These are phyloP conservation scores for Rhopalosiphum nymphaeae DNA, from an alignment of 2,888 invertebrate species.

Conservation along the genomic window DNA sequence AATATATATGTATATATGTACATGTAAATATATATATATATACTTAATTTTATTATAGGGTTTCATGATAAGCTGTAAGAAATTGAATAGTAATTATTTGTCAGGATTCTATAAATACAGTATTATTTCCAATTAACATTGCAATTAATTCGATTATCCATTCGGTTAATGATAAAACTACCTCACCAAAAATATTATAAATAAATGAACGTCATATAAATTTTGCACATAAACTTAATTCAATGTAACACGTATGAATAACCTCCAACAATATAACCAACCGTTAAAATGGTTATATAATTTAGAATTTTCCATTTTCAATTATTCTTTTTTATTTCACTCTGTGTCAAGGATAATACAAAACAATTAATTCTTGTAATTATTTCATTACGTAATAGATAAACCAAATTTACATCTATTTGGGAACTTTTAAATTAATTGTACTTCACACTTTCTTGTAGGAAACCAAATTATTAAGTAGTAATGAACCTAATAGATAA, in stretches of 20 bases:
- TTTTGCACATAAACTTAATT: not conserved
- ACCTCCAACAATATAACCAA: not conserved
- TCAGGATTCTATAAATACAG: not conserved
- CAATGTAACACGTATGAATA: not conserved
- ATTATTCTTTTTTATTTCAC: not conserved
- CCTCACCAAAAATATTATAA: not conserved
- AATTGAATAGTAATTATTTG: not conserved
- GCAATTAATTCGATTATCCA: slow-evolving; percentile 15
- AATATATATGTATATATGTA: slow-evolving; percentile 6
- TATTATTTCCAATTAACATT: slow-evolving; percentile 20
- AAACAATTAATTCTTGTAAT: not conserved
- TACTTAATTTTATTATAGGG: not conserved
- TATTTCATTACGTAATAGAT: not conserved
- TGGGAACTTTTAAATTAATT: not conserved
- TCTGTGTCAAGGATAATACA: not conserved
- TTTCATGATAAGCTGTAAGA: not conserved
- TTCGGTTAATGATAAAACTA: not conserved
- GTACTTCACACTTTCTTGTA: not conserved
- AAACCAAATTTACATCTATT: not conserved
- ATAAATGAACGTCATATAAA: not conserved
- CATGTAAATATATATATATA: not conserved
- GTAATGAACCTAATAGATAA: not conserved
- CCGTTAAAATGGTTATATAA: too few relatives aligned
- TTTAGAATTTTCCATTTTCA: not conserved
- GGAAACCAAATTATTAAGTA: not conserved